Conservation (phyloP, 92 coral and sea anemone genomes). For the Anthopleura xanthogrammica region DNA sequence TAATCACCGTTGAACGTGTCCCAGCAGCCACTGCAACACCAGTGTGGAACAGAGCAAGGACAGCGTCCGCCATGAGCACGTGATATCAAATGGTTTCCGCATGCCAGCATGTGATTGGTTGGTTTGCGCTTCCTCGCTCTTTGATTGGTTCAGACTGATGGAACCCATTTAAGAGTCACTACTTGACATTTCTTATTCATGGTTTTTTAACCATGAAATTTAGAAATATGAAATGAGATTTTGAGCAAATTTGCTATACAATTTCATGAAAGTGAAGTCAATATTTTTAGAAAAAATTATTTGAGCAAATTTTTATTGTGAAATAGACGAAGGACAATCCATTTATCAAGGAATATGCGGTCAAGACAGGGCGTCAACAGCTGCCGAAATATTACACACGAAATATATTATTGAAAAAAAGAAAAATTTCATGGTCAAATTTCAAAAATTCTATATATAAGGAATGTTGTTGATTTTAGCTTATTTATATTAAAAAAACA, state of each 20-base stretch:
- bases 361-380: neutral
- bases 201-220: too few relatives aligned
- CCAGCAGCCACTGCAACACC: conserved; percentile 65
- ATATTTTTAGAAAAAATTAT: neutral
- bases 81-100: conserved; percentile 10
- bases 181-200: too few relatives aligned
- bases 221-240: too few relatives aligned
- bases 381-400: neutral
- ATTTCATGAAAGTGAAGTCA: too few relatives aligned
- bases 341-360: neutral
- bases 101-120: too few relatives aligned
- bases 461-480: neutral
- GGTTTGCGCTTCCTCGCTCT: too few relatives aligned
- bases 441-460: neutral
- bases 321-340: too few relatives aligned
- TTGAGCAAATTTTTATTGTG: neutral
- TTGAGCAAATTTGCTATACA: too few relatives aligned
- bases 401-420: neutral
- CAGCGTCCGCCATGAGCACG: conserved; percentile 37
- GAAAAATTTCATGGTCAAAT: neutral
- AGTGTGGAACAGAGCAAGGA: conserved; percentile 75
- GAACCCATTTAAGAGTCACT: too few relatives aligned
- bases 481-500: neutral
- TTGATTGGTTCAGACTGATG: too few relatives aligned
- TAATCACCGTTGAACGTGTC: conserved; percentile 72